These are phyloP conservation scores for Euplexia lucipara DNA, from an alignment of 2,888 invertebrate genomes.

Conservation along the genomic window DNA sequence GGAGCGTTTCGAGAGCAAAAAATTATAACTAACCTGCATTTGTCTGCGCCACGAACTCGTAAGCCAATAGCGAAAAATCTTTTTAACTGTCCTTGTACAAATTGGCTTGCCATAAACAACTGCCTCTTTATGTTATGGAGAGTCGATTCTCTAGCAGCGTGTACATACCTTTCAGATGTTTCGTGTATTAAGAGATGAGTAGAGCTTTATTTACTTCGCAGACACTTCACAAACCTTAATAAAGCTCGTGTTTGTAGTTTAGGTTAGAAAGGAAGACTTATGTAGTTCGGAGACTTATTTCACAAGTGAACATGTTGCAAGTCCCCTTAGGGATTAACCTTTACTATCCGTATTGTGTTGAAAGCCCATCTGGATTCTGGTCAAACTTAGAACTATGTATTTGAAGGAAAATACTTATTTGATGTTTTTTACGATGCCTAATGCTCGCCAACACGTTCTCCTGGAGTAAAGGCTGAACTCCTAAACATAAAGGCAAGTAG, in stretches of 20 bases:
- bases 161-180: constrained; percentile 15
- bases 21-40: constrained; percentile 25
- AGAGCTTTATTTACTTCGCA: constrained; percentile 29
- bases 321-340: constrained; percentile 36
- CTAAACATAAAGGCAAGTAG: not conserved
- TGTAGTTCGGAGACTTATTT: constrained; percentile 38
- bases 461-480: not conserved
- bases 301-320: constrained; percentile 43
- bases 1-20: constrained; percentile 31
- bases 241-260: constrained; percentile 44
- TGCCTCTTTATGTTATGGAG: constrained; percentile 37
- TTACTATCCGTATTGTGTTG: constrained; percentile 57
- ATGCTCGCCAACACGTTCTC: not conserved
- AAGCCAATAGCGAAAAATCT: constrained; percentile 47
- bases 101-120: constrained; percentile 47
- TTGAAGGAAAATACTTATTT: not conserved
- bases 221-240: constrained; percentile 20
- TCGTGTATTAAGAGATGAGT: constrained; percentile 6
- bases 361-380: constrained; percentile 28
- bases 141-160: constrained; percentile 40
- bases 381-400: constrained; percentile 22
- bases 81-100: constrained; percentile 43
- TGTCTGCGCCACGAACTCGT: constrained; percentile 21
- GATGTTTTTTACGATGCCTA: not conserved
- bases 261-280: constrained; percentile 35